Base-by-base conservation (phyloP, 64 coral and sea anemone genomes). In the Montipora sp. region DNA sequence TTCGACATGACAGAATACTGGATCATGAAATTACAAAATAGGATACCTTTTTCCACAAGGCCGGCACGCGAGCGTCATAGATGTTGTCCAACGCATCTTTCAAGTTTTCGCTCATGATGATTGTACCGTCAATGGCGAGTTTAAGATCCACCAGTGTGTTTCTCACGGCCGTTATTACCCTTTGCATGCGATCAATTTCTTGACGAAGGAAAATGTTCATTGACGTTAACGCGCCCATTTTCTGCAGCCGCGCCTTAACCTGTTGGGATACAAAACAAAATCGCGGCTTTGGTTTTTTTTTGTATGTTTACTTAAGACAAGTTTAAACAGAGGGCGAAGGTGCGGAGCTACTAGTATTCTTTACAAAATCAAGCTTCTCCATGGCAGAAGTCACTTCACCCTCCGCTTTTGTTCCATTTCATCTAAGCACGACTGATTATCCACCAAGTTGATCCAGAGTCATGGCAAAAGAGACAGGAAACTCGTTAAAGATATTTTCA, bases 191-290 rank as follows among this genome's bases (percentile, higher is more conserved):
- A 22, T 98, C 96, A 59, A 98, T 92, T 73, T 98, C 96, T 98
- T 98, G 96, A 77, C 96, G 91, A 21, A 98, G 87, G 84, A 98
- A 98, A 73, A 98, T 98, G 47, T 98, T 98, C 94, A 98, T 98
- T 7, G 96, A 95, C 0, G 96, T 95, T 46, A 98, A 79, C 4
- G 96, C 96, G 74, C 94, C 96, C 96, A 98, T 98, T 78, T 98
- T 98, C 79, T 98, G 96, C 4, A 98, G 81, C 0, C 96, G 87
- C n/a, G 93, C 49, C 93, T 95, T 95, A 2, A 98, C 93, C 96
- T 98, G 73, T 57, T 59, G 87, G 1, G 60, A 47, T 66, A 14
- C 12, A 66, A 66, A 66, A 66, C 10, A 9, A 66, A 66, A 15
- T 18, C 11, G 2, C 36, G 36, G 1, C 36, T 36, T 36, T 36